Conservation (phyloP, 2,113 vertebrate species). For the Nipponia nippon region DNA sequence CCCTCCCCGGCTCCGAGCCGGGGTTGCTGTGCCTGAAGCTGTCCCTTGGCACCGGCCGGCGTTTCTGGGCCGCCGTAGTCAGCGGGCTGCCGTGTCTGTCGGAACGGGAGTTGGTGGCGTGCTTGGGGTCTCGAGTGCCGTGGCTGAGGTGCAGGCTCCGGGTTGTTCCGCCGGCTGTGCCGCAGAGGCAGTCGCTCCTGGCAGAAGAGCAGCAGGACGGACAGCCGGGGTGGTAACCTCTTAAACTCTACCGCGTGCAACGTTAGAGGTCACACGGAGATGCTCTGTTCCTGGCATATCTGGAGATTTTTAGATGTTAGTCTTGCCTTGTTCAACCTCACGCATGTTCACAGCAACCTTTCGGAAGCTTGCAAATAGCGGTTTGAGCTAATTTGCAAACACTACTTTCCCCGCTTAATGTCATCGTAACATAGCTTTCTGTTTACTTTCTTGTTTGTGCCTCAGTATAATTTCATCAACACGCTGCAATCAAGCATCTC, state of each 20-base stretch:
- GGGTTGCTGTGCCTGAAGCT: not conserved
- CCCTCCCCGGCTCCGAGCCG: accelerated
- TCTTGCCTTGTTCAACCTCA: not conserved
- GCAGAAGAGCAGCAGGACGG: not conserved
- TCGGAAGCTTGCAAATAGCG: not conserved
- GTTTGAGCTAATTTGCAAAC: not conserved
- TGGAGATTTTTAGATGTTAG: accelerated
- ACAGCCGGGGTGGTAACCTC: not conserved
- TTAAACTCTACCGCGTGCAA: accelerated
- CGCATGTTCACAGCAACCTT: not conserved
- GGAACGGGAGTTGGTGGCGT: accelerated
- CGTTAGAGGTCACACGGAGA: not conserved
- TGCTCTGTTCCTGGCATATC: accelerated
- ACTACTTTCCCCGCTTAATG: accelerated
- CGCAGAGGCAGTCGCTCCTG: not conserved
- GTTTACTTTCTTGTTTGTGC: not conserved
- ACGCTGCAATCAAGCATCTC: not conserved
- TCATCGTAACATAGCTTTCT: not conserved
- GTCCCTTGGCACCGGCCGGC: no score
- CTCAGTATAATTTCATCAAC: not conserved
- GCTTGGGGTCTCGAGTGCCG: accelerated
- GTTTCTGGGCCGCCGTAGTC: not conserved
- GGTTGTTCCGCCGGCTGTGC: not conserved
- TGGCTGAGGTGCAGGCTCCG: not conserved
- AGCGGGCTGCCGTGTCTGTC: accelerated